These are phyloP conservation scores for Phaetusa simplex DNA, from an alignment of 2,113 vertebrate genomes.

Conservation along the genomic window DNA sequence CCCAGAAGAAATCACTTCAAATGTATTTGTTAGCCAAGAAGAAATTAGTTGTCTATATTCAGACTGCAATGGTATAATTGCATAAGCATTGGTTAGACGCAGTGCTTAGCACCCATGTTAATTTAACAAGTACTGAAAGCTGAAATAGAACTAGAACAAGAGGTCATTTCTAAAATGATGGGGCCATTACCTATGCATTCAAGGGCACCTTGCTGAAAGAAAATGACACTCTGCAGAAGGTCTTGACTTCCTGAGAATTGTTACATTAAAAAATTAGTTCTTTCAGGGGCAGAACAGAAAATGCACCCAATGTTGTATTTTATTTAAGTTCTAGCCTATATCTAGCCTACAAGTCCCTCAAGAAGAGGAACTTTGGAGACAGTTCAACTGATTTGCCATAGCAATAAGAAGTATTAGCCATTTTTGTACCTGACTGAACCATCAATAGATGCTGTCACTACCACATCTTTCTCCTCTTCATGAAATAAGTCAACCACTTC, in stretches of 20 bases:
- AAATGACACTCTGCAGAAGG: neutral
- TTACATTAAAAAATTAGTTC: neutral
- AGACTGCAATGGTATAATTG: neutral
- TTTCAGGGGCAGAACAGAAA: neutral
- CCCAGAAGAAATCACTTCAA: neutral
- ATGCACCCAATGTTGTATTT: neutral
- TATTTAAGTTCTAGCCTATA: neutral
- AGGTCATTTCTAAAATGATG: neutral
- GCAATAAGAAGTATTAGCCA: neutral
- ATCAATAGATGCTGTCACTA: constrained; percentile 70
- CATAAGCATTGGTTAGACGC: neutral
- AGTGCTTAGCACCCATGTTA: neutral
- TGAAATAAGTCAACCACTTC: constrained; percentile 65
- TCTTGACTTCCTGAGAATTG: neutral
- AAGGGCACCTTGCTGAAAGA: neutral
- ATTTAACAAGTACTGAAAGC: neutral
- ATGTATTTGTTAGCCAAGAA: neutral
- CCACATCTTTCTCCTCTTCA: constrained; percentile 67
- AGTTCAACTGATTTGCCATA: neutral
- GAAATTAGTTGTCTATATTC: neutral
- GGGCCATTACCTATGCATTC: neutral
- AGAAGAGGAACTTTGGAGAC: neutral
- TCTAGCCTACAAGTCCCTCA: neutral
- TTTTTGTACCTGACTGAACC: constrained; percentile 72
- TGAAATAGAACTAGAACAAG: neutral